These are phyloP conservation scores for Holcopasites calliopsidis DNA, from an alignment of 1,140 invertebrate genomes.

Conservation along the genomic window DNA sequence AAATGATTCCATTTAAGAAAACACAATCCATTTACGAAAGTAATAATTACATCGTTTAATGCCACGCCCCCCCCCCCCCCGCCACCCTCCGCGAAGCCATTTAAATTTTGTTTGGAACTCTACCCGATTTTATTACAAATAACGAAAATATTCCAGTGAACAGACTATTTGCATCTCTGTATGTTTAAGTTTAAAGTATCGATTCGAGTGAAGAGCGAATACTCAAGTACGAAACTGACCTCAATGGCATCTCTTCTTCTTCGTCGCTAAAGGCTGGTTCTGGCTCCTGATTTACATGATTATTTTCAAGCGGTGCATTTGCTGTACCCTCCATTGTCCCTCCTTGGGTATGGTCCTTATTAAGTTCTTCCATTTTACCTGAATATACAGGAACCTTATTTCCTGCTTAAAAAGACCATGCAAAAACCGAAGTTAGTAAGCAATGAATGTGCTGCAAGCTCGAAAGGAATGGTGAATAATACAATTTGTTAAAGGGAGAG, in stretches of 20 bases:
- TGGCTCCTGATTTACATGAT: constrained; percentile 80
- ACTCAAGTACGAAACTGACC: constrained; percentile 49
- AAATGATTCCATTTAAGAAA: no score
- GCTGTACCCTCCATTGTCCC: constrained; percentile 69
- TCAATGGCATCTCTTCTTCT: constrained; percentile 83
- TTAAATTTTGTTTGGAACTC: no score
- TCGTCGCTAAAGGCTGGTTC: constrained; percentile 91
- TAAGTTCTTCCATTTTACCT: constrained; percentile 80
- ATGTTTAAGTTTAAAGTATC: background rate
- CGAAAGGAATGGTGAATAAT: constrained; percentile 42
- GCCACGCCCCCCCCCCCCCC: no score
- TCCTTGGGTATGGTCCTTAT: constrained; percentile 81
- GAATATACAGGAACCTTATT: constrained; percentile 78
- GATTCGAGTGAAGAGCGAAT: background rate
- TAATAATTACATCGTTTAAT: no score
- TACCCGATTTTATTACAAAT: no score
- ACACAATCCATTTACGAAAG: no score
- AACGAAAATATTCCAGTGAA: no score
- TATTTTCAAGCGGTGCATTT: constrained; percentile 71
- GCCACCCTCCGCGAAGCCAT: no score
- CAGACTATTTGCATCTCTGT: no score
- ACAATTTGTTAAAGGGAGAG: constrained; percentile 28
- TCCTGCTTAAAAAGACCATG: constrained; percentile 73
- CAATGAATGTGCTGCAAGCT: constrained; percentile 66
- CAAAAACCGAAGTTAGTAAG: constrained; percentile 75